A percentile compares a stretch with the other conserved stretches of the same genome.
These are phyloP conservation scores for Pristionchus japonicus DNA, from an alignment of 2,888 invertebrate genomes.

Conservation along the genomic window DNA sequence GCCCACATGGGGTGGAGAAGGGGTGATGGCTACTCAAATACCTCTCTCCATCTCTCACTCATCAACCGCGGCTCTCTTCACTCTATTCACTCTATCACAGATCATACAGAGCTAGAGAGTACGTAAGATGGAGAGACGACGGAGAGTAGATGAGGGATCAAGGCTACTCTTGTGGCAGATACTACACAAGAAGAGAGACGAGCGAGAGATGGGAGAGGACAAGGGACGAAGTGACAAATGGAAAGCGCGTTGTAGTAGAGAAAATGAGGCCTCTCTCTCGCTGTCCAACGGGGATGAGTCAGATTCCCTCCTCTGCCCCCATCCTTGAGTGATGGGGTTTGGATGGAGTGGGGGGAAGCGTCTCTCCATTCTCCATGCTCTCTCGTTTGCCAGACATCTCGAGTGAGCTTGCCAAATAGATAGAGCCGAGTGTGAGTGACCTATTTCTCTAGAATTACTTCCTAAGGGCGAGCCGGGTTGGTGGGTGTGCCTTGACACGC, in stretches of 20 bases:
- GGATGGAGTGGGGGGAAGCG: background rate
- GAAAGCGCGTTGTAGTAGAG: background rate
- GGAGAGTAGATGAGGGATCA: background rate
- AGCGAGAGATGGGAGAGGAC: background rate
- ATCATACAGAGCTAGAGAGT: background rate
- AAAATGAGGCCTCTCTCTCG: conserved; percentile 9
- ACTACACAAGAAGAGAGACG: background rate
- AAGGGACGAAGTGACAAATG: conserved; percentile 6
- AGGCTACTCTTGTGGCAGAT: background rate
- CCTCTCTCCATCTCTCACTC: background rate
- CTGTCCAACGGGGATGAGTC: conserved; percentile 17
- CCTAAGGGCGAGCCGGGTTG: background rate
- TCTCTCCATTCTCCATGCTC: background rate
- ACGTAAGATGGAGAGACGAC: background rate
- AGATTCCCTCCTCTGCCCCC: background rate
- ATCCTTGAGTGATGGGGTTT: conserved; percentile 32
- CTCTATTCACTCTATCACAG: background rate
- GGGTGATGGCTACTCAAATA: conserved; percentile 35
- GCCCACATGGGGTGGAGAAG: background rate
- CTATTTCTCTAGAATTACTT: background rate
- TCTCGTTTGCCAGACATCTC: background rate
- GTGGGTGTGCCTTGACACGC: background rate
- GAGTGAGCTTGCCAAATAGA: background rate
- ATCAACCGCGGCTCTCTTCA: background rate
- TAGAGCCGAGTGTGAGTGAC: background rate